Evolutionary conservation across 1,140 invertebrate species (phyloP), one percentile per base, ranked within the genome.

Genomic region (Metaphire vulgaris): DNA sequence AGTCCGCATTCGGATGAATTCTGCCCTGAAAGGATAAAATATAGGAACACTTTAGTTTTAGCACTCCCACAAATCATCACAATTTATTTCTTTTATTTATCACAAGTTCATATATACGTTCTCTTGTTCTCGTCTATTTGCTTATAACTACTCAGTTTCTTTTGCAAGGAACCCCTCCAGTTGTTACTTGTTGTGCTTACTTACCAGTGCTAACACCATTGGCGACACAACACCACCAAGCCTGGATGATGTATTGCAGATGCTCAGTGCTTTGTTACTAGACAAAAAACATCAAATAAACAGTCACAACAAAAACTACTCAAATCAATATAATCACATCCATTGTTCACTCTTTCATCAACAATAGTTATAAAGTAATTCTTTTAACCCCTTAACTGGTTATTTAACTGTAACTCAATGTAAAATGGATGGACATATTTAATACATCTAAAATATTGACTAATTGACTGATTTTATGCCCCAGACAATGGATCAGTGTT

Each of bases 1-100:
- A 90, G 14, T 89, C 80, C 21, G 79, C 21, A 0, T 89, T 67
- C 1, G 41, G 69, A 56, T 79, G 33, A 33, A 74, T 41, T 2
- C 74, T 31, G 26, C 66, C 69, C 78, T 79, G 75, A 56, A 70
- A 68, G 21, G 6, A 56, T 12, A 56, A 56, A 56, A 21, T 56
- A 21, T 56, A 56, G 21, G 21, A 6, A 56, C 6, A 56, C 41
- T 21, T 56, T 56, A 21, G 41, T 21, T 56, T 56, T 56, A 12
- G 41, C 21, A 56, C 21, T 6, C 41, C 41, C 41, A 56, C n/a
- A n/a, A n/a, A n/a, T n/a, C n/a, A n/a, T n/a, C n/a, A n/a, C n/a
- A n/a, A n/a, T n/a, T n/a, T n/a, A n/a, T n/a, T n/a, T n/a, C n/a
- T n/a, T n/a, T n/a, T n/a, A n/a, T n/a, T n/a, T n/a, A n/a, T n/a